Evolutionary conservation across 30 jellyfish, hydroid and myxozoan genomes (phyloP).

Genomic region (Rhopilema esculentum): DNA sequence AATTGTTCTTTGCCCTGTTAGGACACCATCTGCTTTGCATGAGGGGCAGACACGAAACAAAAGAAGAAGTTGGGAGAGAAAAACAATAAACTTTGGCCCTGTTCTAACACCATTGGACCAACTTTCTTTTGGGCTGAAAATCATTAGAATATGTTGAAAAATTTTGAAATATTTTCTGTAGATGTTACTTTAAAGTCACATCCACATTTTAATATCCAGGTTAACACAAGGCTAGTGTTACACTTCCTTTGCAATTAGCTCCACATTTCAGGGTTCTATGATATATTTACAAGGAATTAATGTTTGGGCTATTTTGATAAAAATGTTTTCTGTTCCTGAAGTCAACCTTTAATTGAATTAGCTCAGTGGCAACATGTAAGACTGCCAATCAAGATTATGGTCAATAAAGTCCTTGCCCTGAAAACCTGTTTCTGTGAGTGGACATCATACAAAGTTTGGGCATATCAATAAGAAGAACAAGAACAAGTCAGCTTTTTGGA

Average conservation of each 20-base stretch:
- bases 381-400: too few relatives aligned
- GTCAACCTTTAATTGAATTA: background rate
- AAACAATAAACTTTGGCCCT: background rate
- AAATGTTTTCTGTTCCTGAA: background rate
- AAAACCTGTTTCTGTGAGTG: too few relatives aligned
- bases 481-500: background rate
- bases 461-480: too few relatives aligned
- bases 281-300: constrained; percentile 7
- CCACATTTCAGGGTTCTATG: background rate
- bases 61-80: constrained; percentile 2
- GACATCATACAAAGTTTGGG: too few relatives aligned
- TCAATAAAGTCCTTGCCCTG: too few relatives aligned
- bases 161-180: background rate
- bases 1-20: constrained; percentile 6
- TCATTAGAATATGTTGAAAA: background rate
- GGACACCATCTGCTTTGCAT: constrained; percentile 22
- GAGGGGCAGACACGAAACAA: constrained; percentile 21
- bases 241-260: background rate
- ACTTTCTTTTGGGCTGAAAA: constrained; percentile 17
- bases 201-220: background rate
- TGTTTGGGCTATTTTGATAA: constrained; percentile 4
- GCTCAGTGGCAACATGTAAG: background rate
- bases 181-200: background rate
- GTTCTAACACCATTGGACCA: background rate
- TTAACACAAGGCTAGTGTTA: background rate